These are phyloP conservation scores for Fistularia commersonii DNA, from an alignment of 2,797 vertebrate genomes.

Conservation along the genomic window DNA sequence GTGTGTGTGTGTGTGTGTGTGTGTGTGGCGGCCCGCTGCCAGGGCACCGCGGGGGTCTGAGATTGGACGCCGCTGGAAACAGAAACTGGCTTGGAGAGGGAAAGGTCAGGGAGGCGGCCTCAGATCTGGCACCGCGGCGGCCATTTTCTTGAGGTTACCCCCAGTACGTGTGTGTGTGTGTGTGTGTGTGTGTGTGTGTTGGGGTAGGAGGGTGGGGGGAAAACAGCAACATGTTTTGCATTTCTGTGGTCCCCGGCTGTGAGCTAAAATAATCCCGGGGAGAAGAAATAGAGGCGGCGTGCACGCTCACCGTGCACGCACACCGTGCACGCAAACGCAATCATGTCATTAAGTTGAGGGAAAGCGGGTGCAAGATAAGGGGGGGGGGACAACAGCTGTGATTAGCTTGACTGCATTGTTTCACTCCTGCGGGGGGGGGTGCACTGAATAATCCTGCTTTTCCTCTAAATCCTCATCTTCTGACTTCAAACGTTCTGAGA, in stretches of 20 bases:
- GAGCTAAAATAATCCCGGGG: background rate
- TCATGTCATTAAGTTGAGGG: conserved; percentile 3
- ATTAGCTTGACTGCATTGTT: conserved; percentile 33
- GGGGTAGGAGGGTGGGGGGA: too few species aligned
- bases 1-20: background rate
- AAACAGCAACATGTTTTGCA: conserved; percentile 19
- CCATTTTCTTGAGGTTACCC: background rate
- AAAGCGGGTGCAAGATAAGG: conserved; percentile 18
- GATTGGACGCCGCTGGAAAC: too few species aligned
- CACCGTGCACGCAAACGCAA: too few species aligned
- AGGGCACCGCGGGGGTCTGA: too few species aligned
- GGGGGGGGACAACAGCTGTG: conserved; percentile 14
- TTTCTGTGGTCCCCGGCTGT: conserved; percentile 26
- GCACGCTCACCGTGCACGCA: too few species aligned
- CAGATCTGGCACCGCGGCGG: too few species aligned
- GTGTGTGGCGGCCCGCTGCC: background rate
- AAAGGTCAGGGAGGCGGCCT: too few species aligned
- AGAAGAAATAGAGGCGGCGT: background rate
- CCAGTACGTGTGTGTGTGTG: too few species aligned
- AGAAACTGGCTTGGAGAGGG: too few species aligned
- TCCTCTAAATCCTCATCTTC: conserved; percentile 70
- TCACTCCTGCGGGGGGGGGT: conserved; percentile 48
- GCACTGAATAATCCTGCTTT: conserved; percentile 72
- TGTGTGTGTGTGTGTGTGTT: too few species aligned
- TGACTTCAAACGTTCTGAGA: conserved; percentile 68